Evolutionary conservation across 2,888 invertebrate genomes (phyloP).

Genomic region (Eurytoma californica): DNA sequence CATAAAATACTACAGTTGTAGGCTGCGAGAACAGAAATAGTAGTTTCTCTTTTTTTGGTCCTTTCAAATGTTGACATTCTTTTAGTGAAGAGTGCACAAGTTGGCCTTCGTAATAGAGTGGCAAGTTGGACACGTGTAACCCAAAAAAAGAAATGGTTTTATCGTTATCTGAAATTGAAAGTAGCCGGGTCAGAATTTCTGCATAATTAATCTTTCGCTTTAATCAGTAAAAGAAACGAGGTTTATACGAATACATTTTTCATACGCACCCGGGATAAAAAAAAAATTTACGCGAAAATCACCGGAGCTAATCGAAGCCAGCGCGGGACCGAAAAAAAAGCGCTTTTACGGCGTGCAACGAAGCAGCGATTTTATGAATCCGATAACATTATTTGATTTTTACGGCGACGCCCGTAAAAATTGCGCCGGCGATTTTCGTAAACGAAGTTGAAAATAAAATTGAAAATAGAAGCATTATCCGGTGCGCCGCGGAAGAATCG

Average conservation of each 20-base stretch:
- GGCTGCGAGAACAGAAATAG: background rate
- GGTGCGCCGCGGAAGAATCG: background rate
- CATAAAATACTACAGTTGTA: too few species aligned
- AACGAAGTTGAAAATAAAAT: background rate
- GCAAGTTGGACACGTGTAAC: slow-evolving; percentile 1
- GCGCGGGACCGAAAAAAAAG: too few species aligned
- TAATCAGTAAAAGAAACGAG: background rate
- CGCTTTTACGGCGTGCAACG: too few species aligned
- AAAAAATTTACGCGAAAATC: background rate
- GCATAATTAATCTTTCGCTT: slow-evolving; percentile 34
- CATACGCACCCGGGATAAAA: background rate
- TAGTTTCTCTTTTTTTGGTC: slow-evolving; percentile 20
- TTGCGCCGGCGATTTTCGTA: too few species aligned
- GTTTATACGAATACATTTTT: background rate
- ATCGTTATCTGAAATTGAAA: slow-evolving; percentile 40
- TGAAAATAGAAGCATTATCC: slow-evolving; percentile 6
- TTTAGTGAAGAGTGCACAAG: slow-evolving; percentile 32
- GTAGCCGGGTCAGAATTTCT: slow-evolving; percentile 24
- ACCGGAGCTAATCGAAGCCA: background rate
- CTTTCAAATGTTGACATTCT: slow-evolving; percentile 36
- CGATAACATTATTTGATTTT: too few species aligned
- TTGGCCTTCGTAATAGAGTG: slow-evolving; percentile 38
- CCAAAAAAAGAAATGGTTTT: slow-evolving; percentile 29
- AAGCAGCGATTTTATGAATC: too few species aligned
- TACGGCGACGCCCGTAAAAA: too few species aligned